Evolutionary conservation across 2,113 vertebrate genomes (phyloP).

Genomic region (Myiozetetes cayanensis): DNA sequence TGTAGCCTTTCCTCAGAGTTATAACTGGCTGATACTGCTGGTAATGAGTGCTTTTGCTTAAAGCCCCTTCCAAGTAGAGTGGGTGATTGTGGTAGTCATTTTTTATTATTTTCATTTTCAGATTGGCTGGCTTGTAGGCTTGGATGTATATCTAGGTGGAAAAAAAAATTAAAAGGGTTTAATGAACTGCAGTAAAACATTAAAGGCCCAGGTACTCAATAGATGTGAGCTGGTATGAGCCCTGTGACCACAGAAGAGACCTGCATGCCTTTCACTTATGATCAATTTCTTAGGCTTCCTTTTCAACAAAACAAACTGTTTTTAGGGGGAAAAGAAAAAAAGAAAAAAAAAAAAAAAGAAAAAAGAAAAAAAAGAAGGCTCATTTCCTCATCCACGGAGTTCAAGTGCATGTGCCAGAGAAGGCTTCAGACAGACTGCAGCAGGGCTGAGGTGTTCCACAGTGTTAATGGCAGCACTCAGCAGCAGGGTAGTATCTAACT

Average conservation of each 20-base stretch:
- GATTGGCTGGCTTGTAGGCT: slow-evolving; percentile 84
- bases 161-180: background rate
- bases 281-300: background rate
- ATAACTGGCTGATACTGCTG: slow-evolving; percentile 97
- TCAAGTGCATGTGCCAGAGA: background rate
- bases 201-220: background rate
- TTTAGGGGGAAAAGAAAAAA: background rate
- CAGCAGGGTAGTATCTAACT: background rate
- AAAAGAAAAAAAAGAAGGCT: background rate
- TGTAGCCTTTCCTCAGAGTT: slow-evolving; percentile 89
- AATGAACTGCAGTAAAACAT: background rate
- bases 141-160: slow-evolving; percentile 88
- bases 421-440: background rate
- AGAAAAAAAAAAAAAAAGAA: background rate
- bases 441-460: background rate
- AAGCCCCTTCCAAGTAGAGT: slow-evolving; percentile 85
- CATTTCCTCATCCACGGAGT: background rate
- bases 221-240: background rate
- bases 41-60: slow-evolving; percentile 90
- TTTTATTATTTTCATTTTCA: slow-evolving; percentile 89
- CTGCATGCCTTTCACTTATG: background rate
- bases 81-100: slow-evolving; percentile 87
- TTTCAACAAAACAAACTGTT: background rate
- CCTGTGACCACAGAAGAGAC: background rate
- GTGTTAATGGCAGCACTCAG: background rate